Conservation (phyloP, 2,797 vertebrate species). For the Typhlichthys subterraneus region DNA sequence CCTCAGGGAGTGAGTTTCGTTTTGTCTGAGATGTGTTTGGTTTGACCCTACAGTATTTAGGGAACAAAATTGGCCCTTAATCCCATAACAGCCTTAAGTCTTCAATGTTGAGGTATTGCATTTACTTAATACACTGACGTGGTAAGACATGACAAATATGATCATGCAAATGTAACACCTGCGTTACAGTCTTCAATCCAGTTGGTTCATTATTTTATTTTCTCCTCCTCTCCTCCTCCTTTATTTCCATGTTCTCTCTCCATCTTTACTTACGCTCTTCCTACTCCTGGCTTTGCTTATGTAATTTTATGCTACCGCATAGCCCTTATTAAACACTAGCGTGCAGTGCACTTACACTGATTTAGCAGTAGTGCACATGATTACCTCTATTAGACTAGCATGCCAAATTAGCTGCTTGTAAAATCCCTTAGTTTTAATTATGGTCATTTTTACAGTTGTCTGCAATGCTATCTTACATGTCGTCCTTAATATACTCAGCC, state of each 20-base stretch:
- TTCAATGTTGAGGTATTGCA: conserved; percentile 15
- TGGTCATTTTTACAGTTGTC: not conserved
- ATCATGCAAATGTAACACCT: conserved; percentile 64
- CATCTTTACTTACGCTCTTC: conserved; percentile 47
- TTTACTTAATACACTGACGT: conserved; percentile 27
- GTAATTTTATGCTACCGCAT: conserved; percentile 43
- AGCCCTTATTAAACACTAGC: conserved; percentile 37
- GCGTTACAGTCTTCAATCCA: conserved; percentile 19
- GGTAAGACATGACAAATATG: conserved; percentile 49
- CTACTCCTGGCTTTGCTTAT: conserved; percentile 12
- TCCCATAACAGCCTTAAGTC: conserved; percentile 18
- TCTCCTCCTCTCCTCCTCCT: conserved; percentile 36
- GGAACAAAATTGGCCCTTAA: conserved; percentile 9
- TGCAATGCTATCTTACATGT: not conserved
- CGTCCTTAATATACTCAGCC: not conserved
- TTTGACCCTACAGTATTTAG: not conserved
- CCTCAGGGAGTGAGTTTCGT: conserved; percentile 12
- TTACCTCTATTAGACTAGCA: not conserved
- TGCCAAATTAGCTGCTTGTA: conserved; percentile 18
- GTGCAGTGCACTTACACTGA: conserved; percentile 7
- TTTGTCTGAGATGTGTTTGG: conserved; percentile 14
- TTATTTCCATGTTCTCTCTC: conserved; percentile 47
- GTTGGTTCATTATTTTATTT: not conserved
- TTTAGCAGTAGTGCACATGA: not conserved
- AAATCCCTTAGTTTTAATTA: conserved; percentile 9